Evolutionary conservation across 2,113 vertebrate genomes (phyloP).

Genomic region (Chiloscyllium plagiosum): DNA sequence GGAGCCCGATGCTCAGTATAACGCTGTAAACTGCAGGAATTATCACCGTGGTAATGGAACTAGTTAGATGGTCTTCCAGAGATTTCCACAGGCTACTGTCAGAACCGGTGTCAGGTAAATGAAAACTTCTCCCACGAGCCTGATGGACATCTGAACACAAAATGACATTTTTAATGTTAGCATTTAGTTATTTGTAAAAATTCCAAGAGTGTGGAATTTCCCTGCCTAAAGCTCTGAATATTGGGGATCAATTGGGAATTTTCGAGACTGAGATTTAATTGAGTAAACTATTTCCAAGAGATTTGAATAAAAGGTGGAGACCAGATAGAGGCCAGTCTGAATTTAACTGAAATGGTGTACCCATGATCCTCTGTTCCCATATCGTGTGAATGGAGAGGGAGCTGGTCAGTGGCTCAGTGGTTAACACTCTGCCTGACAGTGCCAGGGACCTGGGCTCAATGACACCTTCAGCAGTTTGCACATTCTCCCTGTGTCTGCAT

Average conservation of each 20-base stretch:
- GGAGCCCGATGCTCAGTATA: constrained; percentile 59
- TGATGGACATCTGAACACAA: not conserved
- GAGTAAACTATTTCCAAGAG: too few relatives aligned
- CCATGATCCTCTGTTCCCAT: too few relatives aligned
- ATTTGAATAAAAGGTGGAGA: too few relatives aligned
- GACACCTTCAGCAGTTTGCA: too few relatives aligned
- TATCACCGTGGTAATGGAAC: constrained; percentile 44
- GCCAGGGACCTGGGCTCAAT: too few relatives aligned
- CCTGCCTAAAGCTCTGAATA: not conserved
- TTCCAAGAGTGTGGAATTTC: not conserved
- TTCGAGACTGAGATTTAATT: not conserved
- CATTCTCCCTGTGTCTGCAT: too few relatives aligned
- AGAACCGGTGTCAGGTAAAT: rapidly evolving
- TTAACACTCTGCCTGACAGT: too few relatives aligned
- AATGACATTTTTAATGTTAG: not conserved
- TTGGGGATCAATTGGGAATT: not conserved
- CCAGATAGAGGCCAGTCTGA: too few relatives aligned
- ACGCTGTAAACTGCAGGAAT: constrained; percentile 67
- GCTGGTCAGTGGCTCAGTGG: too few relatives aligned
- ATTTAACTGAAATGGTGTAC: too few relatives aligned
- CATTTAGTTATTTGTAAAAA: not conserved
- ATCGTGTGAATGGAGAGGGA: too few relatives aligned
- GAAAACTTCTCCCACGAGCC: not conserved
- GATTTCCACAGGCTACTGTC: too few relatives aligned
- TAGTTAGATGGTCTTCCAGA: constrained; percentile 44